These are phyloP conservation scores for Dichetophora obliterata DNA, from an alignment of 2,888 invertebrate genomes.

Conservation along the genomic window DNA sequence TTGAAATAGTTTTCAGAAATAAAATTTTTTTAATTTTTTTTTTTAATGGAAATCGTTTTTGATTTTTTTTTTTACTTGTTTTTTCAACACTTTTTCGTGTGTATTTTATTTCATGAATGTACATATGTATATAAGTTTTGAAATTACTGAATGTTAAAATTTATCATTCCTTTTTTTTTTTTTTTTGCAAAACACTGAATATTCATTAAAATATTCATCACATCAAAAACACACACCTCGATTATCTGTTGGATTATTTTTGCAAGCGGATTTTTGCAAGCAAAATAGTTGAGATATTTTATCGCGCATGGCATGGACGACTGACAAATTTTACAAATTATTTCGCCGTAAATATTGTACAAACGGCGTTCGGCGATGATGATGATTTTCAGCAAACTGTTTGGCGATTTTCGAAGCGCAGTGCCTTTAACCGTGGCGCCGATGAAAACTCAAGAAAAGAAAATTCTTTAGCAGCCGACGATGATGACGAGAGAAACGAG, in stretches of 20 bases:
- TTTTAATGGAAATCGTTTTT: neutral
- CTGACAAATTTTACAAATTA: slow-evolving; percentile 65
- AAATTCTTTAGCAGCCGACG: neutral
- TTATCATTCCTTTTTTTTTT: slow-evolving; percentile 9
- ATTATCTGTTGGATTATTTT: slow-evolving; percentile 68
- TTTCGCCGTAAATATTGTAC: slow-evolving; percentile 65
- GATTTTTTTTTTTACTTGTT: too few relatives aligned
- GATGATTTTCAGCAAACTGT: slow-evolving; percentile 62
- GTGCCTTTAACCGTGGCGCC: slow-evolving; percentile 37
- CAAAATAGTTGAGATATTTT: slow-evolving; percentile 70
- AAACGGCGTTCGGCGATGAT: slow-evolving; percentile 56
- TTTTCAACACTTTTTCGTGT: neutral
- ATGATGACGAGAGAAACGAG: neutral
- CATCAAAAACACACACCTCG: slow-evolving; percentile 61
- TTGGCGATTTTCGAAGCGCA: slow-evolving; percentile 51
- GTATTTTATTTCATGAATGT: neutral
- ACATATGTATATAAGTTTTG: neutral
- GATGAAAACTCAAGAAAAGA: slow-evolving; percentile 14
- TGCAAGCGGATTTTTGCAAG: slow-evolving; percentile 70
- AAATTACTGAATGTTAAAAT: too few relatives aligned
- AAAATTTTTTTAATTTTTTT: slow-evolving; percentile 8
- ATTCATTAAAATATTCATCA: neutral
- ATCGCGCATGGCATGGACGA: slow-evolving; percentile 71
- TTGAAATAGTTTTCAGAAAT: neutral
- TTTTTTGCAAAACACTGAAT: neutral